Conservation (phyloP, 2,888 invertebrate genomes). For the Tetheella fluctuosa region DNA sequence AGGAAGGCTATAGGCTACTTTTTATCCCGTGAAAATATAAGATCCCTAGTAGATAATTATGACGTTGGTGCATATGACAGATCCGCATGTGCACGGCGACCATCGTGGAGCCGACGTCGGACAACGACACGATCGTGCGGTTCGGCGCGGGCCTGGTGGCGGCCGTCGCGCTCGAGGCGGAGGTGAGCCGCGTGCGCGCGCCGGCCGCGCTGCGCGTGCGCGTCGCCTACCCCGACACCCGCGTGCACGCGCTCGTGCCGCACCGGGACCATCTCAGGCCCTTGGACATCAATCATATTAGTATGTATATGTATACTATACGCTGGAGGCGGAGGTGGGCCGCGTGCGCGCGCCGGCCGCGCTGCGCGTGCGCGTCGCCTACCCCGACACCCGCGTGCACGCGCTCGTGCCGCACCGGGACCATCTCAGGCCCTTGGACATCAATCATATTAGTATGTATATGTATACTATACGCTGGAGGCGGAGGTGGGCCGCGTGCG, state of each 20-base stretch:
- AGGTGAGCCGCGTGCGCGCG: constrained; percentile 91
- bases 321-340: constrained; percentile 93
- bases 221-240: constrained; percentile 96
- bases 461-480: constrained; percentile 86
- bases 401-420: constrained; percentile 90
- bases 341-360: constrained; percentile 90
- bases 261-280: constrained; percentile 90
- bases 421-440: constrained; percentile 89
- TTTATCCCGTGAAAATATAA: no score
- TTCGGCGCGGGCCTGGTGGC: constrained; percentile 97
- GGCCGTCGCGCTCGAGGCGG: constrained; percentile 94
- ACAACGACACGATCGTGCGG: constrained; percentile 90
- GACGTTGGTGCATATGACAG: constrained; percentile 51
- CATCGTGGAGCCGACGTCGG: constrained; percentile 93
- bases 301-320: constrained; percentile 46
- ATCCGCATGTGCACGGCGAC: constrained; percentile 92
- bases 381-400: constrained; percentile 96
- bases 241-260: constrained; percentile 92
- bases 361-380: constrained; percentile 93
- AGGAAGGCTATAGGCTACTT: no score
- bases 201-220: constrained; percentile 90
- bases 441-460: constrained; percentile 73
- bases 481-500: constrained; percentile 93
- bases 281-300: constrained; percentile 83
- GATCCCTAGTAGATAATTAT: no score